Evolutionary conservation across 2,113 vertebrate genomes (phyloP), one percentile per base, ranked within the genome.

Genomic region (Peucedramus taeniatus): DNA sequence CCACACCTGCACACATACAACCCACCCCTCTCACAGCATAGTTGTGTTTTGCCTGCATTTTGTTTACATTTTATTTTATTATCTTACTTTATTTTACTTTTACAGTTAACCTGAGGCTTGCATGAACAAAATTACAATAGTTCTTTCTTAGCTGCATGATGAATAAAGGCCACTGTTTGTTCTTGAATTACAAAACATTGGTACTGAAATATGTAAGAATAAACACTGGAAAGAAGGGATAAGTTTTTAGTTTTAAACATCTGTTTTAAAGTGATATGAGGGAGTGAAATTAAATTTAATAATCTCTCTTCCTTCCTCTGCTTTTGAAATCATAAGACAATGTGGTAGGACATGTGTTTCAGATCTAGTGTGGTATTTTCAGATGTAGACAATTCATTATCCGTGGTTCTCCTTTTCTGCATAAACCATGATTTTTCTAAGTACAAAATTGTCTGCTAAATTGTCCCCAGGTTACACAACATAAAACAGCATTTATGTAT

Each of bases 321-420:
- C 82, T 94, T 96, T 97, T 96, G 87, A 97, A 96, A 85, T 83
- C 60, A 54, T 59, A 93, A 94, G 89, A 96, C 95, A 94, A 86
- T 88, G 88, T 51, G 59, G 89, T 68, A 81, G 61, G 81, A 95
- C 95, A 96, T 97, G 81, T 97, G 95, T 96, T 97, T 96, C 95
- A 90, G 89, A 97, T 97, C 93, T 97, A 91, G 60, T 64, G 83
- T 88, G 90, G 94, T 94, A 97, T 97, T 97, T 96, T 96, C 94
- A 96, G 93, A 97, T 96, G 89, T 77, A 96, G 96, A 95, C 95
- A 93, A 96, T 91, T 96, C 89, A 94, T 97, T 97, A 94, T 91
- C 92, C 42, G 61, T 97, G 96, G 94, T 90, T 96, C 94, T 94
- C 91, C 85, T 94, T 97, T 96, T 92, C 90, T 96, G 60, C 85